Base-by-base conservation (phyloP, 2,888 invertebrate species). In the Eupithecia dodoneata region DNA sequence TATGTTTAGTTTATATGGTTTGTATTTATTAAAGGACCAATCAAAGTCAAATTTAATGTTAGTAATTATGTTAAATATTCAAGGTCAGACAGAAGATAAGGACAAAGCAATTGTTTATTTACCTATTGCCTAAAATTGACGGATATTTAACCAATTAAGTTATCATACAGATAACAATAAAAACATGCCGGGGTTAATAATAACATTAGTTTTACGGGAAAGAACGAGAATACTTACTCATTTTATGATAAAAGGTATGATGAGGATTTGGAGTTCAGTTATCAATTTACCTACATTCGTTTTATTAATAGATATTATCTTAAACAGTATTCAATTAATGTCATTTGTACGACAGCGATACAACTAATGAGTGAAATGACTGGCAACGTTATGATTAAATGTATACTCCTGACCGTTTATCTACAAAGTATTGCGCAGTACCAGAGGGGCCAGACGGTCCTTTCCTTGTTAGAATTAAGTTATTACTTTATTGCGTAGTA, bases 371-470 rank as follows among this genome's bases (percentile, higher is more conserved):
- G 79, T 79, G 73, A 79, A 78, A 10, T 78, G 78, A 80, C 78
- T 81, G 63, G 79, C 73, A 76, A 79, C 76, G 75, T 67, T 75
- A 74, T 78, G 82, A 84, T 83, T 81, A 76, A 81, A 81, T 71
- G 76, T 77, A 83, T 88, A 89, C 88, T 87, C 89, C 89, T 92
- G 92, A 91, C 90, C 91, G 90, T 89, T 93, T 94, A 94, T 94
- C 93, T 86, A 47, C 65, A 80, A 80, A 80, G 83, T 88, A 92
- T 88, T 93, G 88, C 93, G 93, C 91, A 93, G 89, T 89, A 86
- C 72, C 71, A 82, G 72, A 74, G 42, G 13, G 13, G 15, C 67
- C 45, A 69, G 67, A 69, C 42, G 67, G 72, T 76, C 76, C 76
- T 79, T 79, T 77, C 72, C 74, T 76, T 55, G n/a, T 74, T 44